Evolutionary conservation across 2,113 vertebrate species (phyloP).

Genomic region (Ageneiosus marmoratus): DNA sequence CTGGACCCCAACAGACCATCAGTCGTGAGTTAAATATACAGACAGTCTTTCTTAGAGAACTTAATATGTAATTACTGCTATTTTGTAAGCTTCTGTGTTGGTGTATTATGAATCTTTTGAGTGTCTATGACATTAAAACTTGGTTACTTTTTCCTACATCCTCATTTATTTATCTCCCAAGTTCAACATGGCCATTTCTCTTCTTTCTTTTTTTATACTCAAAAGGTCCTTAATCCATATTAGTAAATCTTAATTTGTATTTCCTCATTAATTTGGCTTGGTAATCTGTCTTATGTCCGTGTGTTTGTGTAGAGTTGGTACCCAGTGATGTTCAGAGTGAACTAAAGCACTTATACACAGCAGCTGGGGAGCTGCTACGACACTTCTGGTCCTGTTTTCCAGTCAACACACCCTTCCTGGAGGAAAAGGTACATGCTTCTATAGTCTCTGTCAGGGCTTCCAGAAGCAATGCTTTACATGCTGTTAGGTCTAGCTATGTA

Average conservation of each 20-base stretch:
- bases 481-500: no score
- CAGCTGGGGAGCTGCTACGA: conserved; percentile 89
- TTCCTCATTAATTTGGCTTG: background rate
- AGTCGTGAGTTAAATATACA: conserved; percentile 81
- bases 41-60: background rate
- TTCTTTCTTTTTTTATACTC: background rate
- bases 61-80: background rate
- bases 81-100: background rate
- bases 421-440: conserved; percentile 85
- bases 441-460: background rate
- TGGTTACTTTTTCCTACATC: background rate
- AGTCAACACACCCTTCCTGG: conserved; percentile 92
- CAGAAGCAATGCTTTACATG: background rate
- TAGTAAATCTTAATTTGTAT: background rate
- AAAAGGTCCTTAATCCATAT: background rate
- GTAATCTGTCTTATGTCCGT: background rate
- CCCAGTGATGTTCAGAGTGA: conserved; percentile 90
- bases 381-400: conserved; percentile 99
- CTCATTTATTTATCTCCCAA: background rate
- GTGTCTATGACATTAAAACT: background rate
- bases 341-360: conserved; percentile 92
- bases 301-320: conserved; percentile 83
- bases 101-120: background rate
- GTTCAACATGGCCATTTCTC: background rate
- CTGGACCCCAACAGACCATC: conserved; percentile 89